These are phyloP conservation scores for Oreochromis mossambicus DNA, from an alignment of 2,797 vertebrate genomes.

Conservation along the genomic window DNA sequence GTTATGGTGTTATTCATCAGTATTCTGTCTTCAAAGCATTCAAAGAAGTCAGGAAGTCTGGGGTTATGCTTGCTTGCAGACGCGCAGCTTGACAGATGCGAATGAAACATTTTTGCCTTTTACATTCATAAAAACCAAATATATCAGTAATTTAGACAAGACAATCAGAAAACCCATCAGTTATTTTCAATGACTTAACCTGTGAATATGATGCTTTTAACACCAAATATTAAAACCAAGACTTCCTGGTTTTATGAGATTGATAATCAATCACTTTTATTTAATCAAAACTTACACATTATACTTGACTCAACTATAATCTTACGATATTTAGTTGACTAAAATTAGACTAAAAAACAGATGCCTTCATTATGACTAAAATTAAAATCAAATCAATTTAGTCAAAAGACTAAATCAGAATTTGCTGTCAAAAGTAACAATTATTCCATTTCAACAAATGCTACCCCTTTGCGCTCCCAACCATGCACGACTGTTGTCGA, in stretches of 20 bases:
- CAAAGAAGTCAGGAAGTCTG: neutral
- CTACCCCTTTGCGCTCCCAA: neutral
- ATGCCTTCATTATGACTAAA: neutral
- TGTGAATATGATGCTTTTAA: neutral
- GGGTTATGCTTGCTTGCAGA: neutral
- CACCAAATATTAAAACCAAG: neutral
- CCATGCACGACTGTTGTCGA: too few relatives aligned
- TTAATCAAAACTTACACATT: neutral
- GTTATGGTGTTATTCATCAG: neutral
- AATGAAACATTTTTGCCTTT: neutral
- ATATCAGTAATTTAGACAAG: neutral
- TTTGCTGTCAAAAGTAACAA: neutral
- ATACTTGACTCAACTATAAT: neutral
- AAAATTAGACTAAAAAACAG: neutral
- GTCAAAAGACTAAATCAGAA: neutral
- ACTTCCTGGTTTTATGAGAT: neutral
- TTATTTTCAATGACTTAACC: neutral
- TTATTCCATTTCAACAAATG: neutral
- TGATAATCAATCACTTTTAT: neutral
- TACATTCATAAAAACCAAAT: neutral
- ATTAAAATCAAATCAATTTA: neutral
- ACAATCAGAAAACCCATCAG: neutral
- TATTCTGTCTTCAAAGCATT: neutral
- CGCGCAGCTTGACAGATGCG: neutral
- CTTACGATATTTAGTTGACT: neutral